Conservation (phyloP, 2,113 vertebrate genomes). For the Epinephelus cyanopodus region DNA sequence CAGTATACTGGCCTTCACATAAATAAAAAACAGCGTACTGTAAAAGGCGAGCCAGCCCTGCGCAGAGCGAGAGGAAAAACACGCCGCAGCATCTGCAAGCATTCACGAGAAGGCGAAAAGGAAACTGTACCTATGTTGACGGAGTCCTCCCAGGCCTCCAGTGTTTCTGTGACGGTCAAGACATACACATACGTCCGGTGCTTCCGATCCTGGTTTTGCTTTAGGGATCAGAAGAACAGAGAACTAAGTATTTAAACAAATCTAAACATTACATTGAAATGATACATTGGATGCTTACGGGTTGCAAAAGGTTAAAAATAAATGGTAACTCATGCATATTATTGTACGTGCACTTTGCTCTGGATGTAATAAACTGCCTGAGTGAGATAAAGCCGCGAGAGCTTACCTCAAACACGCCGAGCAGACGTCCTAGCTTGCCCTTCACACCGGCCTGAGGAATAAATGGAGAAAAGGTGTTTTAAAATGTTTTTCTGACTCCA, state of each 20-base stretch:
- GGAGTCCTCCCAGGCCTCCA: slow-evolving; percentile 98
- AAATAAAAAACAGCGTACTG: slow-evolving; percentile 12
- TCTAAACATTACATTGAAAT: not conserved
- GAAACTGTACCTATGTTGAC: slow-evolving; percentile 92
- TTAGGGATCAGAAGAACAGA: slow-evolving; percentile 49
- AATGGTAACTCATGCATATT: not conserved
- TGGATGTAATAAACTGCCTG: not conserved
- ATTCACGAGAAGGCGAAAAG: not conserved
- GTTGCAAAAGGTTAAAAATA: not conserved
- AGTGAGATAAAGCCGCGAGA: not conserved
- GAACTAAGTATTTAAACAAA: not conserved
- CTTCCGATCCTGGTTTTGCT: slow-evolving; percentile 95
- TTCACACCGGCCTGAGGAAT: slow-evolving; percentile 94
- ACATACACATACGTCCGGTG: slow-evolving; percentile 98
- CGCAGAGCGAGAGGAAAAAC: not conserved
- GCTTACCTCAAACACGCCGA: slow-evolving; percentile 97
- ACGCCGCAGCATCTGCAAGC: not conserved
- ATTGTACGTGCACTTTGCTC: not conserved
- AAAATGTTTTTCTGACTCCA: not conserved
- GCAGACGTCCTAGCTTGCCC: slow-evolving; percentile 95
- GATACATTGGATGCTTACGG: not conserved
- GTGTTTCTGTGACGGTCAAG: slow-evolving; percentile 94
- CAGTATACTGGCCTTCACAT: not conserved
- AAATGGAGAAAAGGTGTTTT: slow-evolving; percentile 9
- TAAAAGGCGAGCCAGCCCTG: not conserved